A percentile compares a stretch with the other conserved stretches of the same genome.
Evolutionary conservation across 2,888 invertebrate genomes (phyloP).

Genomic region (Heliconius cydno): DNA sequence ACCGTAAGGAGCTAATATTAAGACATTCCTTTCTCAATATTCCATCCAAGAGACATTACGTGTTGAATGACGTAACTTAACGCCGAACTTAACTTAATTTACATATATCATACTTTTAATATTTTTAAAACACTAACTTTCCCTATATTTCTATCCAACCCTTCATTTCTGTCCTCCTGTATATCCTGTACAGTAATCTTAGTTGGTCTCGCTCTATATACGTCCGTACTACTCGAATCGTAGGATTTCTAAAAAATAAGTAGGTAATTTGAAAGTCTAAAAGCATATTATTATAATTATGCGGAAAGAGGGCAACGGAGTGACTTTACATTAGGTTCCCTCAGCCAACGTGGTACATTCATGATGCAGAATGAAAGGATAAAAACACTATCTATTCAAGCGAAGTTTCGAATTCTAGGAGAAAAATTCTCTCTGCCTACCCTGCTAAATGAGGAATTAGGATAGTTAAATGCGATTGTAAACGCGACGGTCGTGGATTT

Average conservation of each 20-base stretch:
- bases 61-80: background rate
- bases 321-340: no score
- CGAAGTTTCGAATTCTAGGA: no score
- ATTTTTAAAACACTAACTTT: conserved; percentile 29
- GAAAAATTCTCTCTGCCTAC: background rate
- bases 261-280: background rate
- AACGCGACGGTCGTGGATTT: no score
- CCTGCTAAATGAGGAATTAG: background rate
- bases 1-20: no score
- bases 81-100: background rate
- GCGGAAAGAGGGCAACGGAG: no score
- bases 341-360: no score
- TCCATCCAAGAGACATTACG: background rate
- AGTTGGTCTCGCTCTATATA: conserved; percentile 44
- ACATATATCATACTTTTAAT: background rate
- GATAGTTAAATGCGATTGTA: background rate
- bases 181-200: conserved; percentile 42
- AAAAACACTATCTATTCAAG: no score
- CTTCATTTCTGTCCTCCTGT: conserved; percentile 36
- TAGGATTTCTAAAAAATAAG: conserved; percentile 43
- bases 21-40: background rate
- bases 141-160: conserved; percentile 28
- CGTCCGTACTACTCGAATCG: conserved; percentile 58
- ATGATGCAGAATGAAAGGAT: no score
- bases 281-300: no score